Conservation (phyloP, 2,888 invertebrate species). For the Eupithecia pulchellata region DNA sequence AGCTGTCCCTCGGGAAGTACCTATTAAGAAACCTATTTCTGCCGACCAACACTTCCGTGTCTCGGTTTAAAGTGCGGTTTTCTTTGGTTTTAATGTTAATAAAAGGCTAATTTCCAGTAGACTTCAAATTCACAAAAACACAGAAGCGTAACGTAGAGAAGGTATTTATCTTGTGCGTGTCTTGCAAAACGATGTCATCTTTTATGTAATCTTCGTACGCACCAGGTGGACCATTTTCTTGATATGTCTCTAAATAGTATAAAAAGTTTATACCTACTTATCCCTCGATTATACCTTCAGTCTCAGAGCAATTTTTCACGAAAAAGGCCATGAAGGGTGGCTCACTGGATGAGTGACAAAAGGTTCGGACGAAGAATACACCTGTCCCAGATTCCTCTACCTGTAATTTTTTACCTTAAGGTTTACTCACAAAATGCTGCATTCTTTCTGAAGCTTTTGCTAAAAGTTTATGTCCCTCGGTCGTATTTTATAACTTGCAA, state of each 20-base stretch:
- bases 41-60: background rate
- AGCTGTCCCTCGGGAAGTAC: background rate
- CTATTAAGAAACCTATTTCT: background rate
- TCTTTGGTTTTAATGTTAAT: constrained; percentile 2
- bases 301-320: constrained; percentile 6
- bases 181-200: background rate
- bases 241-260: background rate
- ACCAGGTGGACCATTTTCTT: background rate
- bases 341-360: constrained; percentile 35
- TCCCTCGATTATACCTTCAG: background rate
- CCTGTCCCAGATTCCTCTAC: constrained; percentile 36
- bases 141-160: background rate
- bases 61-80: background rate
- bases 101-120: background rate
- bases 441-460: constrained; percentile 33
- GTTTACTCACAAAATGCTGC: constrained; percentile 33
- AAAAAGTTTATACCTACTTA: constrained; percentile 2
- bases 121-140: background rate
- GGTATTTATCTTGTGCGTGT: background rate
- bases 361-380: constrained; percentile 29
- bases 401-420: constrained; percentile 35
- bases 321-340: constrained; percentile 18
- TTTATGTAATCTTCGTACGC: background rate
- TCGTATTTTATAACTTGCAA: constrained; percentile 38
- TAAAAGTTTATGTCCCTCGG: constrained; percentile 35